Conservation (phyloP, 2,797 vertebrate genomes). For the Helostoma temminkii region DNA sequence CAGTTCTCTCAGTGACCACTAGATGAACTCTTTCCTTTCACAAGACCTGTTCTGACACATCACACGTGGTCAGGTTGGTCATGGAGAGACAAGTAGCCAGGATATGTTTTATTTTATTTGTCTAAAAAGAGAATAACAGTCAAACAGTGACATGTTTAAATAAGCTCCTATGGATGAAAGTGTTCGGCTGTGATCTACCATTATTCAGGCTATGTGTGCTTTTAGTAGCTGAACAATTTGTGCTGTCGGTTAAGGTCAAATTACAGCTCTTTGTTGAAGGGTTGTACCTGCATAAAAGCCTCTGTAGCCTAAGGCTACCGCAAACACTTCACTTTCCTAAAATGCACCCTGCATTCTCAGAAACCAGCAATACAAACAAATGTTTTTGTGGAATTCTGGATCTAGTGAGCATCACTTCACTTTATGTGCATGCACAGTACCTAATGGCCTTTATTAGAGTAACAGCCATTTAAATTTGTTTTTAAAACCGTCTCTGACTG, state of each 20-base stretch:
- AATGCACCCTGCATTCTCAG: neutral
- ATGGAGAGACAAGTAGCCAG: neutral
- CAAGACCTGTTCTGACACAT: neutral
- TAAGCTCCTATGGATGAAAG: neutral
- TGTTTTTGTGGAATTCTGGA: neutral
- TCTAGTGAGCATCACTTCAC: neutral
- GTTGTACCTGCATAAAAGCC: neutral
- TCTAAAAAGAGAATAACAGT: neutral
- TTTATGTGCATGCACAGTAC: too few relatives aligned
- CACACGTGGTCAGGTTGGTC: neutral
- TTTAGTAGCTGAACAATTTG: neutral
- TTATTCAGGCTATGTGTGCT: neutral
- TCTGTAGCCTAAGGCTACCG: neutral
- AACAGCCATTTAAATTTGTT: too few relatives aligned
- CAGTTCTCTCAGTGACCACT: slow-evolving; percentile 40
- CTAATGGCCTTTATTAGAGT: too few relatives aligned
- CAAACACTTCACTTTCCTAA: neutral
- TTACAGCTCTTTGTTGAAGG: neutral
- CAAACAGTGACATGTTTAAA: neutral
- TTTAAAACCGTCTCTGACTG: too few relatives aligned
- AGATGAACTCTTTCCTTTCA: slow-evolving; percentile 38
- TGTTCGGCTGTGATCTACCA: neutral
- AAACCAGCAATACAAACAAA: neutral
- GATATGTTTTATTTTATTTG: neutral
- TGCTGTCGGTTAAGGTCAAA: neutral